These are phyloP conservation scores for Chloroceryle amazona DNA, from an alignment of 2,797 vertebrate species.

Conservation along the genomic window DNA sequence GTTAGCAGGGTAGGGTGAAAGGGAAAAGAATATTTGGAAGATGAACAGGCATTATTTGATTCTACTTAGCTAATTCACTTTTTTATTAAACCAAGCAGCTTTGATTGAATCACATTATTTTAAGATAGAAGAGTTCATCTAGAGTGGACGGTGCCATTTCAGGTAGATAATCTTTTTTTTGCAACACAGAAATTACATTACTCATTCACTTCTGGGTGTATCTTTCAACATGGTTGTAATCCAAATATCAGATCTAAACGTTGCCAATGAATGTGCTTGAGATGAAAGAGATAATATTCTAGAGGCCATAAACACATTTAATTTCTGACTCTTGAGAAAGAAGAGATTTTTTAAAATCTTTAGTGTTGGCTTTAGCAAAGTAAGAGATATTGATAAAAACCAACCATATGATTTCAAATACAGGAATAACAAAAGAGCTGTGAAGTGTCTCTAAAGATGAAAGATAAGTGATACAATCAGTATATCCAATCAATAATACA, in stretches of 20 bases:
- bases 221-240: slow-evolving; percentile 33
- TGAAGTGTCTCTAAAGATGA: slow-evolving; percentile 50
- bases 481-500: slow-evolving; percentile 13
- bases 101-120: background rate
- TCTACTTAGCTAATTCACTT: background rate
- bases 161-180: background rate
- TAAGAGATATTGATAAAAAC: slow-evolving; percentile 30
- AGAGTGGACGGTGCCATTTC: background rate
- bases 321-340: slow-evolving; percentile 44
- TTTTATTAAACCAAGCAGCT: background rate
- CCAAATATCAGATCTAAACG: slow-evolving; percentile 31
- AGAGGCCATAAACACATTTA: slow-evolving; percentile 24
- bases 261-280: slow-evolving; percentile 29
- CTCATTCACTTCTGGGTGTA: background rate
- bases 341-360: background rate
- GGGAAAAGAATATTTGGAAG: background rate
- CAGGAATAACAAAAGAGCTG: slow-evolving; percentile 12
- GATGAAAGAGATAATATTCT: slow-evolving; percentile 44
- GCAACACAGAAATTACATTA: background rate
- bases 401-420: slow-evolving; percentile 20
- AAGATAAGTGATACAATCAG: slow-evolving; percentile 14
- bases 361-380: slow-evolving; percentile 11
- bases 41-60: background rate
- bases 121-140: background rate
- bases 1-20: background rate